Conservation (phyloP, 2,797 vertebrate genomes). For the Acrossocheilus wenchowensis region DNA sequence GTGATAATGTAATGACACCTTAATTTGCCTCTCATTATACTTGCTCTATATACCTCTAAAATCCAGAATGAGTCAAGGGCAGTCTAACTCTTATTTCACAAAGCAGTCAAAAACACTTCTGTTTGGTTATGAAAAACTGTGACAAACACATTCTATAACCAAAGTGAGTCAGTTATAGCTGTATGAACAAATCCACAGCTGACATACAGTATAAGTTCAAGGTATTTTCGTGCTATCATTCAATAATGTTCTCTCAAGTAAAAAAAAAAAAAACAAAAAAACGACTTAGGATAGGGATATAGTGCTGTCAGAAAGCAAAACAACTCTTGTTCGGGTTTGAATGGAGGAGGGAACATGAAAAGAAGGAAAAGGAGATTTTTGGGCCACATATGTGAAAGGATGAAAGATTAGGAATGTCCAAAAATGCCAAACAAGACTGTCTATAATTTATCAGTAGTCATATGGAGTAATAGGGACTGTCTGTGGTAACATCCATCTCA, state of each 20-base stretch:
- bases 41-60: not conserved
- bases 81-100: not conserved
- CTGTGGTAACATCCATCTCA: not conserved
- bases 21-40: constrained; percentile 27
- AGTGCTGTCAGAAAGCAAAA: not conserved
- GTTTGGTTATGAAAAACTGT: not conserved
- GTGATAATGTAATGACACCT: constrained; percentile 13
- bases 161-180: not conserved
- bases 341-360: not conserved
- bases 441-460: not conserved
- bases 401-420: not conserved
- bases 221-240: not conserved
- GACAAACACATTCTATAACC: not conserved
- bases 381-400: not conserved
- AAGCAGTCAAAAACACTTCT: not conserved
- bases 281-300: not conserved
- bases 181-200: not conserved
- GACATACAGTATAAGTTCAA: not conserved
- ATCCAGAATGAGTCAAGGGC: not conserved
- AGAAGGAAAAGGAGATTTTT: not conserved
- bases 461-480: not conserved
- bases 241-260: not conserved
- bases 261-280: not conserved
- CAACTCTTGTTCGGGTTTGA: not conserved
- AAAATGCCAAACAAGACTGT: not conserved